Conservation (phyloP, 2,888 invertebrate genomes). For the Ethmia dodecea region DNA sequence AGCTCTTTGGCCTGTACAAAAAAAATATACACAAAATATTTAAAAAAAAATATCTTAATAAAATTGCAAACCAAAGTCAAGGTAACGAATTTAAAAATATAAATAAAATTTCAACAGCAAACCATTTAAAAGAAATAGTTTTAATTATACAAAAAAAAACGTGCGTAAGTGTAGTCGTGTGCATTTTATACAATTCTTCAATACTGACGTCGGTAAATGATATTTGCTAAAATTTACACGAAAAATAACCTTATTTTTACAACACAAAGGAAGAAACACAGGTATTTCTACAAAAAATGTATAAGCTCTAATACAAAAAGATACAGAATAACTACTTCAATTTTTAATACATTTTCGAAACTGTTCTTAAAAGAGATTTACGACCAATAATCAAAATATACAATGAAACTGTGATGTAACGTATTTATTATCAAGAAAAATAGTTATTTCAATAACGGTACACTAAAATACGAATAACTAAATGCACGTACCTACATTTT, state of each 20-base stretch:
- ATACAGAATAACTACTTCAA: too few relatives aligned
- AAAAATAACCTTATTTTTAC: slow-evolving; percentile 20
- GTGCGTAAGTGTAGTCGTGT: slow-evolving; percentile 20
- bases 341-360: too few relatives aligned
- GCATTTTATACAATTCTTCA: slow-evolving; percentile 22
- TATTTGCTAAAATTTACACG: slow-evolving; percentile 43
- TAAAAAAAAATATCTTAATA: slow-evolving; percentile 44
- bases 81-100: slow-evolving; percentile 72
- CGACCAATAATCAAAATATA: too few relatives aligned
- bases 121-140: slow-evolving; percentile 27
- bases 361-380: too few relatives aligned
- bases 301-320: too few relatives aligned
- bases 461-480: too few relatives aligned
- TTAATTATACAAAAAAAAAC: slow-evolving; percentile 36
- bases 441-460: too few relatives aligned
- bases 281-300: not conserved
- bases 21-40: slow-evolving; percentile 50
- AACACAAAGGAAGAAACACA: slow-evolving; percentile 3
- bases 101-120: slow-evolving; percentile 63
- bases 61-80: slow-evolving; percentile 56
- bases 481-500: slow-evolving; percentile 32
- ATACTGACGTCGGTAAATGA: slow-evolving; percentile 57
- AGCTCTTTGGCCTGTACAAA: slow-evolving; percentile 75
- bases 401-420: too few relatives aligned
- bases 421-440: too few relatives aligned